Evolutionary conservation across 2,888 invertebrate genomes (phyloP), one percentile per base, ranked within the genome.

Genomic region (Drosophila conformis): DNA sequence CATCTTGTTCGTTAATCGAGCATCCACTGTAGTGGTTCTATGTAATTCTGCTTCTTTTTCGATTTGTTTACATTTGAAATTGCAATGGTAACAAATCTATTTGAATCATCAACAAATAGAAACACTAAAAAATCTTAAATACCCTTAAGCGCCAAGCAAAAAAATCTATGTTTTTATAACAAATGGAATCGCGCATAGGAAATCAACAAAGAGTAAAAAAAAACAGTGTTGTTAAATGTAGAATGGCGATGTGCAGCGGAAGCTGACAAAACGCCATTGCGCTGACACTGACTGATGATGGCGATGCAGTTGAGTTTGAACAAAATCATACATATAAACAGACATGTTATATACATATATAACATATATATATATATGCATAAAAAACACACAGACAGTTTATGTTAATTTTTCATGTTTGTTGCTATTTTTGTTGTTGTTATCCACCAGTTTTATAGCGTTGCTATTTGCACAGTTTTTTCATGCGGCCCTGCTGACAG

Each of bases 231-330:
- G 68, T 51, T 57, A 77, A 87, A 79, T 73, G 57, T 40, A 67
- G 69, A 71, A 69, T 74, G 81, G 81, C 69, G 64, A 67, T 65
- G 61, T 78, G 70, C 73, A 74, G 73, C 87, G 87, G 87, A 87
- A 90, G 90, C 90, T 84, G 88, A 82, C 90, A 84, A 78, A 90
- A 87, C 81, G 83, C 76, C 90, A 91, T 81, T 74, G 65, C 78
- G 72, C 76, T 89, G 91, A 90, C 90, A 91, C 82, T 91, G 90
- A 90, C 82, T 82, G 90, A 90, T 90, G 90, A 87, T 80, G 79
- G 61, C 72, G 60, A 52, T 72, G 68, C 76, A 69, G 52, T 56
- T 21, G 40, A 61, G 42, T 33, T 31, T 38, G 27, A 13, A 40
- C 52, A 40, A 64, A 48, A 60, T 68, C 69, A 36, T 68, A 48